Base-by-base conservation (phyloP, 2,888 invertebrate species). In the Lordiphosa fenestrarum region DNA sequence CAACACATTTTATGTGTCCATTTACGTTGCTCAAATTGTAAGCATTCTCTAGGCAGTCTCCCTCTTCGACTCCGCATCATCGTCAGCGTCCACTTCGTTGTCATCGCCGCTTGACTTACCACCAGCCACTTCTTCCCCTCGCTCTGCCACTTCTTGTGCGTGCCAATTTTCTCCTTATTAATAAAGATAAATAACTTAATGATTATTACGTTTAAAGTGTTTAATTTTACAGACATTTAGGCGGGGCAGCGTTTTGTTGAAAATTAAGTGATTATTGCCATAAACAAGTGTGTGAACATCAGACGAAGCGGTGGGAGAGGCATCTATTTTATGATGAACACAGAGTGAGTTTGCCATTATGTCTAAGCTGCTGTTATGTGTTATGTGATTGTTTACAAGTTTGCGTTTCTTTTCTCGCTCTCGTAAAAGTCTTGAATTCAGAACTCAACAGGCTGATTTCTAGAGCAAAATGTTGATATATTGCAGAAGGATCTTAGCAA, bases 131-230 rank as follows among this genome's bases (percentile, higher is more conserved):
- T 25, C 25, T 25, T 25, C 25, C 7, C 6, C 25, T 7, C 6
- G 42, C 30, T 38, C 30, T 19, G 1, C 23, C 68, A 65, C 73
- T 75, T 71, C 75, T 76, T 76, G 83, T 77, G 82, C 82, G 83
- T 78, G 82, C 76, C 76, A 76, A 76, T 76, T 76, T 76, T 70
- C 80, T 72, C 70, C 78, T 84, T 84, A 80, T 81, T 84, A 84
- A 84, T 84, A 81, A 84, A 84, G 82, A 80, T 77, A 81, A 84
- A 81, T 81, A 84, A 81, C 81, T 84, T 84, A 84, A 81, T 81
- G 83, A 78, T 75, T 82, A 82, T 81, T 70, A 72, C 73, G 82
- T 65, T 84, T 66, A 81, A 73, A 84, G 82, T 84, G 84, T 74
- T 83, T 82, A 75, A 81, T 81, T 84, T 41, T 57, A 59, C 67